Evolutionary conservation across 2,888 invertebrate genomes (phyloP).

Genomic region (Sinopyrophorus schimmeli): DNA sequence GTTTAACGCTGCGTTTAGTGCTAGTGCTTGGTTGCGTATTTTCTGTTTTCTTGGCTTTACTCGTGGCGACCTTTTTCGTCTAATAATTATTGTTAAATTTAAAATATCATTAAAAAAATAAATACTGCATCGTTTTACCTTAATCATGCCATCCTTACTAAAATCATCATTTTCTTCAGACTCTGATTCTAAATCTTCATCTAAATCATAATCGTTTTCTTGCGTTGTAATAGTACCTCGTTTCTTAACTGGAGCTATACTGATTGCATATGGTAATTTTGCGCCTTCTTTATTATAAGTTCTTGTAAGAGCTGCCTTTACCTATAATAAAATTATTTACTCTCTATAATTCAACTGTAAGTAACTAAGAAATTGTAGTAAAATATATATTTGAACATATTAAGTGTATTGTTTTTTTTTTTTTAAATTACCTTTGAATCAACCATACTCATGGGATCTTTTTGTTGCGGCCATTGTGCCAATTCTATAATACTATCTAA

Average conservation of each 20-base stretch:
- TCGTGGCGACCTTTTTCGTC: too few relatives aligned
- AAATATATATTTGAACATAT: too few relatives aligned
- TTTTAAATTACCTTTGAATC: constrained; percentile 62
- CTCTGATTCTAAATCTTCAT: constrained; percentile 51
- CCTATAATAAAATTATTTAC: constrained; percentile 57
- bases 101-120: neutral
- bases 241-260: constrained; percentile 65
- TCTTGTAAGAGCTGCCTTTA: constrained; percentile 92
- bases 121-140: constrained; percentile 66
- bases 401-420: too few relatives aligned
- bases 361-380: too few relatives aligned
- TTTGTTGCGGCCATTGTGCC: constrained; percentile 78
- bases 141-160: constrained; percentile 77
- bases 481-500: constrained; percentile 87
- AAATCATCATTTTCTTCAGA: constrained; percentile 65
- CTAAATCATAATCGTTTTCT: constrained; percentile 54
- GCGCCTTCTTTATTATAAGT: constrained; percentile 85
- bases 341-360: too few relatives aligned
- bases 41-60: too few relatives aligned
- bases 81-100: neutral
- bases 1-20: too few relatives aligned
- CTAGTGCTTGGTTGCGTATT: too few relatives aligned
- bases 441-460: constrained; percentile 75
- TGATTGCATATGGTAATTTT: constrained; percentile 76
- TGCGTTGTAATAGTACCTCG: constrained; percentile 56